These are phyloP conservation scores for Onthophagus taurus DNA, from an alignment of 1,140 invertebrate genomes.

Conservation along the genomic window DNA sequence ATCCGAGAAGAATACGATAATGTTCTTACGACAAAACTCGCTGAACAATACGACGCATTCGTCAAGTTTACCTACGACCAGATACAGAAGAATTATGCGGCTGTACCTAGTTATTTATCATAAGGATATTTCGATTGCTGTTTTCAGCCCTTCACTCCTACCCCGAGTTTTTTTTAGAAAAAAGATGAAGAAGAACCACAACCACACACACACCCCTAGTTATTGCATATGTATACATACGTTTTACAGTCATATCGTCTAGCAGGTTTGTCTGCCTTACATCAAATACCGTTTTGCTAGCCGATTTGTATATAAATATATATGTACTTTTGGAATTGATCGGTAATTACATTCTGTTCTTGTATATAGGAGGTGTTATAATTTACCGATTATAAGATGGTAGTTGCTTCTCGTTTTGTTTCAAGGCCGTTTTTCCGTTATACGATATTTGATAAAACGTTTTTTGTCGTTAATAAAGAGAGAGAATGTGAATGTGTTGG, in stretches of 20 bases:
- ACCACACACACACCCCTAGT: slow-evolving; percentile 6
- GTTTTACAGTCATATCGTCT: slow-evolving; percentile 14
- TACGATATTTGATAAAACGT: background rate
- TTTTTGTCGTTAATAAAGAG: background rate
- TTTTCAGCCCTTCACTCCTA: no score
- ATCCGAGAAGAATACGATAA: slow-evolving; percentile 89
- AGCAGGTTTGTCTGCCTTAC: slow-evolving; percentile 13
- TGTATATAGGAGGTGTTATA: slow-evolving; percentile 7
- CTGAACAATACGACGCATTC: slow-evolving; percentile 96
- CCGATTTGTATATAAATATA: slow-evolving; percentile 14
- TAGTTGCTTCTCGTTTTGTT: background rate
- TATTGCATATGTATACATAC: slow-evolving; percentile 12
- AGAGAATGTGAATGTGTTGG: background rate
- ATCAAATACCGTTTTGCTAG: slow-evolving; percentile 13
- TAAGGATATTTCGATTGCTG: no score
- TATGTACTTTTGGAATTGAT: slow-evolving; percentile 13
- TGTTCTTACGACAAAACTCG: slow-evolving; percentile 81
- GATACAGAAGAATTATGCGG: slow-evolving; percentile 77
- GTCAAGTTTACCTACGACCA: slow-evolving; percentile 97
- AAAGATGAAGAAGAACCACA: no score
- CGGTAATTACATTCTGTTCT: slow-evolving; percentile 9
- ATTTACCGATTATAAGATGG: background rate
- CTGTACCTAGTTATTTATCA: slow-evolving; percentile 68
- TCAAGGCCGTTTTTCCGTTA: background rate
- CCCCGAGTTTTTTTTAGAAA: no score